A percentile compares a stretch with the other conserved stretches of the same genome.
These are phyloP conservation scores for Misgurnus mizolepis DNA, from an alignment of 2,113 vertebrate genomes.

Conservation along the genomic window DNA sequence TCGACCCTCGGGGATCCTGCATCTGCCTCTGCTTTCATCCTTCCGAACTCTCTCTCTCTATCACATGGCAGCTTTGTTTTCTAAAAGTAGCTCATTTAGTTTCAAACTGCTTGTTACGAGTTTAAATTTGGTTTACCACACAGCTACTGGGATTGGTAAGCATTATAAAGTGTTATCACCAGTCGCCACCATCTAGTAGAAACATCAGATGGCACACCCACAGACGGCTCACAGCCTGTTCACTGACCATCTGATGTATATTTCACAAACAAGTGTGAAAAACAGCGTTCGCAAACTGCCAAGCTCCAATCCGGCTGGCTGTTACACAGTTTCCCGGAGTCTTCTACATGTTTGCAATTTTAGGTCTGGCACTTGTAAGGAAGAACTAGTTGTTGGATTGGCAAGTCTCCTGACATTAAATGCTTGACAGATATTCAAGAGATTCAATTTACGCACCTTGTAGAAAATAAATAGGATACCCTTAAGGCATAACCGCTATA, in stretches of 20 bases:
- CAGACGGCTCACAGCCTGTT: conserved; percentile 9
- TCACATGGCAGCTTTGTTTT: conserved; percentile 8
- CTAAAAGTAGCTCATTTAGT: not conserved
- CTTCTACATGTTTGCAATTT: not conserved
- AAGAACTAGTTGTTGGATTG: not conserved
- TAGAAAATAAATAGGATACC: not conserved
- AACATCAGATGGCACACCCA: conserved; percentile 20
- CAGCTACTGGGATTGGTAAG: conserved; percentile 12
- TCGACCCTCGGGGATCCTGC: conserved; percentile 64
- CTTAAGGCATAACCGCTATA: not conserved
- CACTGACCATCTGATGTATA: conserved; percentile 31
- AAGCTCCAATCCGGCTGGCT: not conserved
- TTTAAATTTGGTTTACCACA: conserved; percentile 26
- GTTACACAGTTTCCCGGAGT: not conserved
- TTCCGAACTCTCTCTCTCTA: conserved; percentile 36
- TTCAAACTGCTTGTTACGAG: conserved; percentile 22
- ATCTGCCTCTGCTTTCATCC: conserved; percentile 49
- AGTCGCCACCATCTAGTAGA: not conserved
- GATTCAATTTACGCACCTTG: not conserved
- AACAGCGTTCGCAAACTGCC: not conserved
- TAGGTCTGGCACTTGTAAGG: no score
- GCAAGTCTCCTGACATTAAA: not conserved
- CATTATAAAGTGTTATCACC: not conserved
- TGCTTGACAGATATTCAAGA: not conserved
- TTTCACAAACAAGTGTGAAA: not conserved